Conservation (phyloP, 2,113 vertebrate genomes). For the Chelonoidis abingdonii region DNA sequence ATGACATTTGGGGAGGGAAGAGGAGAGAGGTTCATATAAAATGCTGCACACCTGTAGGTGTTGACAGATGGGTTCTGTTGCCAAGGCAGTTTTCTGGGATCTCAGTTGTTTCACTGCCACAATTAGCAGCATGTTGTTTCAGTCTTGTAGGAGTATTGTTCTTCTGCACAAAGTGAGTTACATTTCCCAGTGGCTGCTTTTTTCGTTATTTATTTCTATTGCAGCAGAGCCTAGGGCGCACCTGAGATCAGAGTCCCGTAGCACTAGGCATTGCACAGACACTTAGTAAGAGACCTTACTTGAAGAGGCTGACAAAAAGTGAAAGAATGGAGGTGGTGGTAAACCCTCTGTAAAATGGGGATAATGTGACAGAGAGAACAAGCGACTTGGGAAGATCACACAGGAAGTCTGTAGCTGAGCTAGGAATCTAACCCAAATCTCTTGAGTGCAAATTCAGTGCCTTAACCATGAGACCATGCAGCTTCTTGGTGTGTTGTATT, state of each 20-base stretch:
- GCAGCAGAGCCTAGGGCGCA: neutral
- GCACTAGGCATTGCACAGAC: neutral
- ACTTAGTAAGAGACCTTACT: neutral
- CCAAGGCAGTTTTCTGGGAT: neutral
- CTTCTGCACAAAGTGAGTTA: slow-evolving; percentile 2
- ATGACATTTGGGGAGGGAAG: neutral
- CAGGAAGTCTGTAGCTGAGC: neutral
- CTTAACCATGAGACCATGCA: neutral
- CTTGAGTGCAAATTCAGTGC: neutral
- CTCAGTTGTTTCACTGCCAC: neutral
- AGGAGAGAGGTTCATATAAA: neutral
- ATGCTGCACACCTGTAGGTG: neutral
- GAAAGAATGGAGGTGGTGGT: neutral
- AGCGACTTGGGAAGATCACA: neutral
- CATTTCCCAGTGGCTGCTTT: neutral
- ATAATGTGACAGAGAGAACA: neutral
- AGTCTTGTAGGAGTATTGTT: neutral
- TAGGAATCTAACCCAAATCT: neutral
- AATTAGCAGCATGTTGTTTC: rapidly evolving
- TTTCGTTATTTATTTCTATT: neutral
- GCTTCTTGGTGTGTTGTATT: neutral
- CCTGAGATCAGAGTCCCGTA: neutral
- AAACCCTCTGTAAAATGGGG: no score
- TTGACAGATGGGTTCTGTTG: neutral
- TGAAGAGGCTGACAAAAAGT: neutral